Evolutionary conservation across 2,888 invertebrate species (phyloP).

Genomic region (Standfussiana lucernea): DNA sequence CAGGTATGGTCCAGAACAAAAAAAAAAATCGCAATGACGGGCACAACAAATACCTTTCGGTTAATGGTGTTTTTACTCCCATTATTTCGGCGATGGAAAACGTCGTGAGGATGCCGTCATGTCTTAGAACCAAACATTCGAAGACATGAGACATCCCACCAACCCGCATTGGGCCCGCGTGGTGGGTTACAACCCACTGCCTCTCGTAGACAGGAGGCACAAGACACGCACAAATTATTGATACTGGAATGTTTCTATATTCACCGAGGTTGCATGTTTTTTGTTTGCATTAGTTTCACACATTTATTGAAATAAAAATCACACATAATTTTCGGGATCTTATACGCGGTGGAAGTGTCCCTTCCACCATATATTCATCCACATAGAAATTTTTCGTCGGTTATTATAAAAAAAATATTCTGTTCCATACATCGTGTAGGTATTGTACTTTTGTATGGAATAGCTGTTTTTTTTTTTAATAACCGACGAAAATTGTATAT

Average conservation of each 20-base stretch:
- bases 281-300: conserved; percentile 10
- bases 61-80: neutral
- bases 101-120: neutral
- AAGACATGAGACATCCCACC: neutral
- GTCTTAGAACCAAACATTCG: neutral
- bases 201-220: neutral
- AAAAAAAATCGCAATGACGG: neutral
- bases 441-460: too few relatives aligned
- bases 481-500: too few relatives aligned
- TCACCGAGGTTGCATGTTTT: conserved; percentile 12
- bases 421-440: too few relatives aligned
- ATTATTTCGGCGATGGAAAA: neutral
- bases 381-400: too few relatives aligned
- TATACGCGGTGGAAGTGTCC: too few relatives aligned
- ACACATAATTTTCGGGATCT: neutral
- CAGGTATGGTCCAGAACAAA: neutral
- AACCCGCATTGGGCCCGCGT: neutral
- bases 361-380: too few relatives aligned
- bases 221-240: neutral
- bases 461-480: too few relatives aligned
- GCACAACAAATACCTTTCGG: neutral
- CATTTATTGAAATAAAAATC: neutral
- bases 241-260: conserved; percentile 7
- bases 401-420: too few relatives aligned
- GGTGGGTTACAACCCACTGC: neutral